These are phyloP conservation scores for Pygocentrus nattereri DNA, from an alignment of 2,797 vertebrate genomes.

Conservation along the genomic window DNA sequence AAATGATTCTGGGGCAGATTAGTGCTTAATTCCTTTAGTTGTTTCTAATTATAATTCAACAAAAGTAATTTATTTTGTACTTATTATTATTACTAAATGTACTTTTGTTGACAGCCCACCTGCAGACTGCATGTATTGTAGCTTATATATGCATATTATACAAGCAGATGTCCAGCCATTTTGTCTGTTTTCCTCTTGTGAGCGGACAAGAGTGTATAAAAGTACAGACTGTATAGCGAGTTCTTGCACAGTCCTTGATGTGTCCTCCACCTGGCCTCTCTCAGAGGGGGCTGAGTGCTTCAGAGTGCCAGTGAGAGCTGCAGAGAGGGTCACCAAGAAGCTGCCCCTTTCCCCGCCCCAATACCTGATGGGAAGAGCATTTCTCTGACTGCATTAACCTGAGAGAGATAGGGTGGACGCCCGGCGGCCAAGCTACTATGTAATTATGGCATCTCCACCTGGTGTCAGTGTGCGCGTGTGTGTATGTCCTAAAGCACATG, in stretches of 20 bases:
- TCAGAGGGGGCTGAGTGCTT: conserved; percentile 33
- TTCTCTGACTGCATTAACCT: conserved; percentile 58
- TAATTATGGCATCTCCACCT: conserved; percentile 49
- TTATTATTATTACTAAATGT: too few species aligned
- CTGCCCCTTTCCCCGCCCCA: conserved; percentile 30
- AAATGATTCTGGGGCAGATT: too few species aligned
- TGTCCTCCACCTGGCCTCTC: conserved; percentile 47
- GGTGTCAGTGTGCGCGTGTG: conserved; percentile 18
- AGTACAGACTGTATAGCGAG: conserved; percentile 26
- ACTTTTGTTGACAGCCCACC: too few species aligned
- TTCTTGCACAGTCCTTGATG: conserved; percentile 39
- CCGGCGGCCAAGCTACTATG: conserved; percentile 42
- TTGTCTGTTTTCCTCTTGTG: neutral
- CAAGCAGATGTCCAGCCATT: neutral
- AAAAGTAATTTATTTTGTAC: too few species aligned
- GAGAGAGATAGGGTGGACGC: conserved; percentile 46
- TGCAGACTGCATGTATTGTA: too few species aligned
- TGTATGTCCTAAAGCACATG: neutral
- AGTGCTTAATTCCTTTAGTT: too few species aligned
- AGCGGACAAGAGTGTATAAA: conserved; percentile 14
- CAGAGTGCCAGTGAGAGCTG: conserved; percentile 41
- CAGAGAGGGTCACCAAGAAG: conserved; percentile 33
- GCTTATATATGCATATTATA: neutral
- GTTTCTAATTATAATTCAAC: too few species aligned
- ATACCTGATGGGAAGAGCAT: conserved; percentile 49